These are phyloP conservation scores for Monopis laevigella DNA, from an alignment of 2,888 invertebrate species.

Conservation along the genomic window DNA sequence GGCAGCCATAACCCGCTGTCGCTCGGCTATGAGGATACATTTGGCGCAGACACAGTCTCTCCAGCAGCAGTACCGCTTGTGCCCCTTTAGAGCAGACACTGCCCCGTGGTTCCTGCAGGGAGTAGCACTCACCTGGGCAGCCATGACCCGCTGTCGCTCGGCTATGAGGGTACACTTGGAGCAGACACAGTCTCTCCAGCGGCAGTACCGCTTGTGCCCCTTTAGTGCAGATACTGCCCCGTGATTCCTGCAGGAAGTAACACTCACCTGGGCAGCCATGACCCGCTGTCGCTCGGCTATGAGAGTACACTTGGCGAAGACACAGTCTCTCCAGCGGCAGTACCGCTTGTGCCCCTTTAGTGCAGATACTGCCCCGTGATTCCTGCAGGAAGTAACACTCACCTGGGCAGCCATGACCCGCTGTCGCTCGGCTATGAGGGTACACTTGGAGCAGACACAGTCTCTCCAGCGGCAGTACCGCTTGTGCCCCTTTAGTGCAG, in stretches of 20 bases:
- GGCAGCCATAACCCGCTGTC: too few species aligned
- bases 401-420: constrained; percentile 98
- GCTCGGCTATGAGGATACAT: too few species aligned
- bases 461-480: constrained; percentile 97
- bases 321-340: constrained; percentile 97
- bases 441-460: constrained; percentile 98
- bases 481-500: constrained; percentile 94
- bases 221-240: constrained; percentile 96
- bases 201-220: constrained; percentile 95
- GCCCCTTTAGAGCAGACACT: too few species aligned
- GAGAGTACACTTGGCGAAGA: constrained; percentile 97
- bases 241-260: constrained; percentile 98
- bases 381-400: constrained; percentile 83
- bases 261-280: constrained; percentile 93
- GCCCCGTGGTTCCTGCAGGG: too few species aligned
- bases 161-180: constrained; percentile 98
- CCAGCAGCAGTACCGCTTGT: too few species aligned
- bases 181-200: constrained; percentile 97
- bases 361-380: constrained; percentile 97
- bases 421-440: constrained; percentile 96
- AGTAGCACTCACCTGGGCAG: constrained; percentile 85
- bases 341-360: constrained; percentile 95
- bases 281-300: constrained; percentile 97
- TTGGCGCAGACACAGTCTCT: constrained; percentile 77
- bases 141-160: constrained; percentile 97